Base-by-base conservation (phyloP, 2,113 vertebrate genomes). In the Limnothrissa miodon region DNA sequence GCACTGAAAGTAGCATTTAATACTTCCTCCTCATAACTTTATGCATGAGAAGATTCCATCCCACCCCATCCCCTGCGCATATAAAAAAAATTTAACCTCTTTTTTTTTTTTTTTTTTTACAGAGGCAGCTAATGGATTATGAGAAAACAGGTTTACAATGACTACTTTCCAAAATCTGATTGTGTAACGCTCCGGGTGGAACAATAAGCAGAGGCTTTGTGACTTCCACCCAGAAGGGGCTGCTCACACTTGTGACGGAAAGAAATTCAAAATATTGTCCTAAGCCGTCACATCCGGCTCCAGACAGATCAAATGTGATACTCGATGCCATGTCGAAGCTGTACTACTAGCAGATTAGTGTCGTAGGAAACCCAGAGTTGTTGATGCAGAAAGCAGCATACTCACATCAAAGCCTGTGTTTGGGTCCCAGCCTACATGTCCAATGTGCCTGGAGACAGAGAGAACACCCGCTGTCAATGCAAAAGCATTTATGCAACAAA, bases 391-490 rank as follows among this genome's bases (percentile, higher is more conserved):
- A 17, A 51, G 36, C 1, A 84, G 66, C 53, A 56, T 88, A 96
- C 97, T 99, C 94, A 99, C 98, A 92, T 99, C 98, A 95, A 99
- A 99, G 86, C 98, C 98, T 82, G 98, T 99, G 91, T 99, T 99
- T 87, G 98, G 98, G 95, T 99, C 97, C 98, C 98, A 99, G 86
- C 98, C 98, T 85, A 99, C 97, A 87, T 99, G 98, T 80, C 97
- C 97, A 88, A 99, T 95, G 85, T 99, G 98, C 86, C 98, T 99
- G 86, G 80, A 92, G 66, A 62, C 59, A 78, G 23, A 80, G 29
- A 51, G 13, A 51, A 15, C 46, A 48, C 21, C 21, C 19, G 51
- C 19, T 56, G 19, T 56, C 51, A 56, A 56, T 56, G 23, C 6
- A 56, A 56, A 3, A 56, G 5, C 15, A 51, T 51, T 51, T 51